Evolutionary conservation across 2,113 vertebrate species (phyloP), one percentile per base, ranked within the genome.

Genomic region (Bubo bubo): DNA sequence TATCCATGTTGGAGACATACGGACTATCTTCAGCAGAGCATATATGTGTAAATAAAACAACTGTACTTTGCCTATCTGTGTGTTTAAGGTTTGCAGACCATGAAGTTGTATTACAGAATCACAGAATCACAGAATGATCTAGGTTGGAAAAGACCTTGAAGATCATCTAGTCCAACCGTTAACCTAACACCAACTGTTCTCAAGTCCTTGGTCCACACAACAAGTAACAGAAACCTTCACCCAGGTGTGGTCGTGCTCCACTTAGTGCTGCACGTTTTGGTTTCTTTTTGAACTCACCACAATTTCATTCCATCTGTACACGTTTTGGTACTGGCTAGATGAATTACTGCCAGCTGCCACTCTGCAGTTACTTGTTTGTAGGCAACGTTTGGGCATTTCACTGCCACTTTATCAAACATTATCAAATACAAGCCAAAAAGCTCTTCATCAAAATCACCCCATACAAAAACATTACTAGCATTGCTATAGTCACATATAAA

Each of bases 271-370:
- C 34, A 28, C 16, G 55, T 45, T 50, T 12, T 4, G 0, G 6
- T 56, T 56, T 30, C 19, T 41, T n/a, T 68, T 30, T 39, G 24
- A 56, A n/a, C 43, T 66, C 35, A 9, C 34, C 13, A 3, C 9
- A 7, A 16, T 15, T 47, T 35, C 9, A 11, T 24, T 17, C 41
- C 67, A 24, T 13, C 16, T 5, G 15, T 14, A 8, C 22, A 11
- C 2, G 0, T 28, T 23, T n/a, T 30, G 12, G 24, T 28, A 56
- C n/a, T 5, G 30, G 39, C 4, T 3, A 27, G 32, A 41, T 7
- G 10, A 26, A 6, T 27, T 32, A 7, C 26, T 7, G 7, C 45
- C 27, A 12, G 45, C 15, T 30, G 35, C 43, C 24, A 16, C 18
- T 19, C 45, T 18, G 18, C 50, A 26, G 22, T 55, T 30, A 30